Percentiles rank a stretch among this genome's conserved stretches.
Conservation (phyloP, 2,797 vertebrate genomes). For the Pseudochaenichthys georgianus region DNA sequence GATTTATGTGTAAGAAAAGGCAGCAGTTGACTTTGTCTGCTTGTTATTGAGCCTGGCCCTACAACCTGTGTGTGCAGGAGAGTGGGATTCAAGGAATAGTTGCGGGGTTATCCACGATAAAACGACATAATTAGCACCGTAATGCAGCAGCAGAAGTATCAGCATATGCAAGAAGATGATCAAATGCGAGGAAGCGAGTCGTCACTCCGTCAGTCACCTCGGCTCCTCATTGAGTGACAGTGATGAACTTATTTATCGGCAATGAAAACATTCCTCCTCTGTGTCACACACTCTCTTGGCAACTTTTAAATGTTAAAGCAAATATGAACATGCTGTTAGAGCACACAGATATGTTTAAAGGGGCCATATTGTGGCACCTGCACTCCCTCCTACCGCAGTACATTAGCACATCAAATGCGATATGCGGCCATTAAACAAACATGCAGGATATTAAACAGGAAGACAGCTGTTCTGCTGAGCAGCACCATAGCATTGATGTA, state of each 20-base stretch:
- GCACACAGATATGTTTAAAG: slow-evolving; percentile 22
- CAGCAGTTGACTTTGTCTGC: slow-evolving; percentile 37
- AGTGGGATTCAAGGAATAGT: not conserved
- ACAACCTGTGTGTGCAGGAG: slow-evolving; percentile 19
- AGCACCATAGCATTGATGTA: not conserved
- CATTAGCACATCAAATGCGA: slow-evolving; percentile 33
- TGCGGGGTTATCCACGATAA: slow-evolving; percentile 4
- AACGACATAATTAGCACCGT: slow-evolving; percentile 21
- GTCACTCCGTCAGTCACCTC: slow-evolving; percentile 47
- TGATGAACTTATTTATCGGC: slow-evolving; percentile 39
- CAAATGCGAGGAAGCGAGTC: slow-evolving; percentile 34
- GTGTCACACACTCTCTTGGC: slow-evolving; percentile 1
- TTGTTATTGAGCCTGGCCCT: slow-evolving; percentile 21
- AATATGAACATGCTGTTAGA: slow-evolving; percentile 21
- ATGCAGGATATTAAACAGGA: slow-evolving; percentile 40
- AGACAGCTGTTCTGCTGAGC: slow-evolving; percentile 39
- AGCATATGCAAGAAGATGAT: slow-evolving; percentile 18
- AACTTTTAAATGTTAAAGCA: slow-evolving; percentile 37
- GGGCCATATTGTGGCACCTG: slow-evolving; percentile 35
- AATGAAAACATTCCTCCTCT: slow-evolving; percentile 24
- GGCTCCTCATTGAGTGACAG: slow-evolving; percentile 37
- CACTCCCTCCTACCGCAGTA: slow-evolving; percentile 16
- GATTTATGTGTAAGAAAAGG: slow-evolving; percentile 52
- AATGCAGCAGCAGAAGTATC: slow-evolving; percentile 23
- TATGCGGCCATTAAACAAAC: slow-evolving; percentile 44